Evolutionary conservation across 2,888 invertebrate species (phyloP).

Genomic region (Ceramica pisi): DNA sequence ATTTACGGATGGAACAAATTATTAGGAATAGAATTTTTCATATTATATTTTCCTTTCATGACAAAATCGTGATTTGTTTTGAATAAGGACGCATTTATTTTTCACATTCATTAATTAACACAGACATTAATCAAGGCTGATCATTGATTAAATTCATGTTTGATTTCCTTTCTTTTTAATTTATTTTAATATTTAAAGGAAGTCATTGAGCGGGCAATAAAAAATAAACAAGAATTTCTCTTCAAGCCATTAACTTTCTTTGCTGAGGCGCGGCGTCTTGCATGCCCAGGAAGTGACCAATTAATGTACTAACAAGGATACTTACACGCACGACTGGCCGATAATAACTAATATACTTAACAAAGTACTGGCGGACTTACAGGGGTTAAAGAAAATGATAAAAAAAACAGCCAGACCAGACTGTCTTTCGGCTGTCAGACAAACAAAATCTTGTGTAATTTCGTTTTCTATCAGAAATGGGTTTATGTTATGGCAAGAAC

Average conservation of each 20-base stretch:
- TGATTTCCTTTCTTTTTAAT: constrained; percentile 15
- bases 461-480: constrained; percentile 29
- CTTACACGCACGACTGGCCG: constrained; percentile 45
- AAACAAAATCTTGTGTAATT: constrained; percentile 12
- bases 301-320: constrained; percentile 57
- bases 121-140: constrained; percentile 18
- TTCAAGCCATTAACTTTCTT: constrained; percentile 56
- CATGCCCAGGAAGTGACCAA: constrained; percentile 57
- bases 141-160: constrained; percentile 36
- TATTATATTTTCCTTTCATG: neutral
- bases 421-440: neutral
- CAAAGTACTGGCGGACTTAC: constrained; percentile 6
- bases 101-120: too few relatives aligned
- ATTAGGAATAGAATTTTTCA: neutral
- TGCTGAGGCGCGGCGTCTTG: constrained; percentile 34
- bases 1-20: neutral
- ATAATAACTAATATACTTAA: constrained; percentile 49
- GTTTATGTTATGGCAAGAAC: constrained; percentile 18
- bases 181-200: constrained; percentile 33
- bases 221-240: constrained; percentile 26
- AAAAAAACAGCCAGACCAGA: constrained; percentile 7
- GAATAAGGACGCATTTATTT: constrained; percentile 6
- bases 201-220: constrained; percentile 29
- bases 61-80: neutral
- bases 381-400: constrained; percentile 13